Percentiles rank a stretch among this genome's conserved stretches.
Evolutionary conservation across 2,797 vertebrate species (phyloP).

Genomic region (Oryzias sinensis): DNA sequence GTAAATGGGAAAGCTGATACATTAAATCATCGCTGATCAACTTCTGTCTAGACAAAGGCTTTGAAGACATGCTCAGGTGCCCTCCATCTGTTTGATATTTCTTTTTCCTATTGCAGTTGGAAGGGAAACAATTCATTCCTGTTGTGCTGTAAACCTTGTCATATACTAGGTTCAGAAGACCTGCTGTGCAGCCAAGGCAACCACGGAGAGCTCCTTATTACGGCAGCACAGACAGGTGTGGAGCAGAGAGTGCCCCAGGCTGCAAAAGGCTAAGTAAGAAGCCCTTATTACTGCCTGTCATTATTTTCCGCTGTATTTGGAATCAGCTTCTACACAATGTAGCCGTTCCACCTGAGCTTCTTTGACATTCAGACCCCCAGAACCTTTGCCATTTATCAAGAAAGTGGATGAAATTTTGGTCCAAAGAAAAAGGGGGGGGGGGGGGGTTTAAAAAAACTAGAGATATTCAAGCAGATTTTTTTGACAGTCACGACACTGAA

Average conservation of each 20-base stretch:
- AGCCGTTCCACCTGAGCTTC: conserved; percentile 53
- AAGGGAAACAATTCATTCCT: conserved; percentile 23
- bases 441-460: background rate
- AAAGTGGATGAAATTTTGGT: background rate
- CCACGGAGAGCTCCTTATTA: conserved; percentile 83
- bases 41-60: conserved; percentile 16
- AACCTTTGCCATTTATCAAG: conserved; percentile 29
- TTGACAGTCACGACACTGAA: conserved; percentile 35
- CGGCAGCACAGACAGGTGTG: conserved; percentile 89
- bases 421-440: background rate
- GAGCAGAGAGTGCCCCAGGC: conserved; percentile 82
- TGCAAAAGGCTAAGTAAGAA: conserved; percentile 84
- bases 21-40: conserved; percentile 13
- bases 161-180: conserved; percentile 81
- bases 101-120: conserved; percentile 14
- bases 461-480: background rate
- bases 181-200: conserved; percentile 79
- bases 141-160: conserved; percentile 45
- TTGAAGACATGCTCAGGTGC: conserved; percentile 33
- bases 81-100: background rate
- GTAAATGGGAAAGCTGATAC: conserved; percentile 7
- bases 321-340: conserved; percentile 58
- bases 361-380: conserved; percentile 41
- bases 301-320: conserved; percentile 67
- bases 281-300: conserved; percentile 59